A percentile compares a stretch with the other conserved stretches of the same genome.
Evolutionary conservation across 92 coral and sea anemone genomes (phyloP).

Genomic region (Porites cylindrica): DNA sequence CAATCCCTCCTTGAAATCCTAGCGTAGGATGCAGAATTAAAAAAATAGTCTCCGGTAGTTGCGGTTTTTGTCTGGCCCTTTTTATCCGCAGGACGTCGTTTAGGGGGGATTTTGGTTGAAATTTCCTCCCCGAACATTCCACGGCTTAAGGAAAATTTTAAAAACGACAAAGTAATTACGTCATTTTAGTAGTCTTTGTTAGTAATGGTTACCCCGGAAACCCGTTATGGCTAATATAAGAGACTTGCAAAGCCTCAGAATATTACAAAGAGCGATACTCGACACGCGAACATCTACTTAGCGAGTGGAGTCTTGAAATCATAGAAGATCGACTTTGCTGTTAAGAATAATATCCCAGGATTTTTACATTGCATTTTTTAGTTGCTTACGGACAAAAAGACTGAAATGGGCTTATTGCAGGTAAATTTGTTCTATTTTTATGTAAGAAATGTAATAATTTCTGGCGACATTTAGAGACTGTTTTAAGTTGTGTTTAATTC

Average conservation of each 20-base stretch:
- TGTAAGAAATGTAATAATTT: slow-evolving; percentile 1
- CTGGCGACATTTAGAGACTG: not conserved
- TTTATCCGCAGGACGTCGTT: not conserved
- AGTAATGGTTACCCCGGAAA: slow-evolving; percentile 34
- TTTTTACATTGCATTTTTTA: not conserved
- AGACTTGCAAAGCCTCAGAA: not conserved
- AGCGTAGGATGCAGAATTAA: not conserved
- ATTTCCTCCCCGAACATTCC: slow-evolving; percentile 27
- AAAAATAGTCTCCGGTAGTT: not conserved
- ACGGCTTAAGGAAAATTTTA: slow-evolving; percentile 22
- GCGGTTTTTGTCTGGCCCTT: slow-evolving; percentile 2
- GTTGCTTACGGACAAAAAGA: not conserved
- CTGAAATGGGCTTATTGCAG: slow-evolving; percentile 23
- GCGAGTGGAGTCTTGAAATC: not conserved
- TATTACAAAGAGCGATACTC: slow-evolving; percentile 35
- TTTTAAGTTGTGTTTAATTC: not conserved
- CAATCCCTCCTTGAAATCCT: not conserved
- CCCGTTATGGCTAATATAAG: slow-evolving; percentile 25
- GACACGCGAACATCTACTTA: slow-evolving; percentile 33
- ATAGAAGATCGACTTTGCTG: not conserved
- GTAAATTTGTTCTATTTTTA: slow-evolving; percentile 1
- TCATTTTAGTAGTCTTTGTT: slow-evolving; percentile 15
- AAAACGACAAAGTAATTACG: slow-evolving; percentile 18
- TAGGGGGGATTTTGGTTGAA: not conserved
- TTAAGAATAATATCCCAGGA: not conserved